Evolutionary conservation across 2,888 invertebrate species (phyloP), one percentile per base, ranked within the genome.

Genomic region (Conus canariensis): DNA sequence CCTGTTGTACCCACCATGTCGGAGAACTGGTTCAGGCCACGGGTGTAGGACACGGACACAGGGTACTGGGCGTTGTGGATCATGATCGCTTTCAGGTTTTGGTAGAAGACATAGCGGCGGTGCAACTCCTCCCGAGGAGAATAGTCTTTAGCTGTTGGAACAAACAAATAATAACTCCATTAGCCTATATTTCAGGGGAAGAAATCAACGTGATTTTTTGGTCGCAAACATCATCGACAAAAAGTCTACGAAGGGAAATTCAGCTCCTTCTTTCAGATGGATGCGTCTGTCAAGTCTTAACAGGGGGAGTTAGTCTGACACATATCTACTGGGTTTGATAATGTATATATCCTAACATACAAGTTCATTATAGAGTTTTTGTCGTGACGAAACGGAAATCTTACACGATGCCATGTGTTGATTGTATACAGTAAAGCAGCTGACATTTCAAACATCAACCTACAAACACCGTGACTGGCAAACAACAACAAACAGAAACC

Each of bases 11-110:
- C 9, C 14, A 77, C 77, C 77, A 77, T n/a, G 25, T 77, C 77
- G 14, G 77, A 77, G 77, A 77, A 77, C 77, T 77, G 77, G 77
- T 77, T 77, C 77, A 77, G n/a, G 9, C 77, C 77, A 1, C n/a
- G n/a, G 77, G 25, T 25, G 77, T 25, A 77, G 25, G 77, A 77
- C 14, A 77, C 77, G 14, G 77, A 77, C 77, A 10, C 25, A 8
- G 77, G 77, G 25, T 25, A 77, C 77, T 77, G n/a, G 30, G 77
- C n/a, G 25, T 77, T 77, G 25, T 77, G 77, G 10, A 6, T 25
- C 25, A 10, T n/a, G 25, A 77, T 6, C 3, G 7, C 25, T 9
- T 25, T n/a, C 77, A 77, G 30, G 30, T 77, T 77, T 8, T 77
- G n/a, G 77, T 16, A 77, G 77, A 25, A 77, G 25, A 25, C 25